Base-by-base conservation (phyloP, 2,888 invertebrate species). In the Melieria picta region DNA sequence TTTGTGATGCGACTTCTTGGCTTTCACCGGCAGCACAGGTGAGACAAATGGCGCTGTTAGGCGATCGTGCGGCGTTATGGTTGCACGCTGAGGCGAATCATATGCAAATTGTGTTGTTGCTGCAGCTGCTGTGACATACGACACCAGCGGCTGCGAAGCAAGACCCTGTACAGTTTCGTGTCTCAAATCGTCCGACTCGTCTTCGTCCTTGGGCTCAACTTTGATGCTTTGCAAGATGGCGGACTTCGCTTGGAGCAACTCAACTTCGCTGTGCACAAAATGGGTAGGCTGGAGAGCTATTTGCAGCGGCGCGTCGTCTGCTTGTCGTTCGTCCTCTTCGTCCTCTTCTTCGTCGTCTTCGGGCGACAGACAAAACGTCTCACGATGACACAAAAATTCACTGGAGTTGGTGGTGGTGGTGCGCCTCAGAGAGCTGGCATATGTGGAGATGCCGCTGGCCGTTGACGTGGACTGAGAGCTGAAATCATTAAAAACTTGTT, bases 361-460 rank as follows among this genome's bases (percentile, higher is more conserved):
- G 61, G 86, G 85, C 67, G 86, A 82, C 62, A 86, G 76, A 75
- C 86, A 86, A 79, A 86, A 86, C 61, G 85, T 86, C 79, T 86
- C 86, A 77, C 85, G 83, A 80, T 86, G 85, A 77, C 84, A 85
- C 77, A 86, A 79, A 83, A 86, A 86, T 80, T 86, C 87, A 81
- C 85, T 86, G 73, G 86, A 84, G 80, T 84, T 85, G 76, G 84
- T 84, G 76, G 86, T 85, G 75, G 85, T 81, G 75, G 86, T 85
- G 69, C 84, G 84, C 77, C 83, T 80, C 71, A 85, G 75, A 69
- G 86, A 87, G 81, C 86, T 86, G 75, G 87, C 87, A 79, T 87
- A 86, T 72, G 86, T 86, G 72, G 86, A 87, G 75, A 87, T 85
- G 77, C 87, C 86, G 77, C 87, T 87, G 69, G 84, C 85, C 65